Conservation (phyloP, 2,113 vertebrate species). For the Calidris pugnax region DNA sequence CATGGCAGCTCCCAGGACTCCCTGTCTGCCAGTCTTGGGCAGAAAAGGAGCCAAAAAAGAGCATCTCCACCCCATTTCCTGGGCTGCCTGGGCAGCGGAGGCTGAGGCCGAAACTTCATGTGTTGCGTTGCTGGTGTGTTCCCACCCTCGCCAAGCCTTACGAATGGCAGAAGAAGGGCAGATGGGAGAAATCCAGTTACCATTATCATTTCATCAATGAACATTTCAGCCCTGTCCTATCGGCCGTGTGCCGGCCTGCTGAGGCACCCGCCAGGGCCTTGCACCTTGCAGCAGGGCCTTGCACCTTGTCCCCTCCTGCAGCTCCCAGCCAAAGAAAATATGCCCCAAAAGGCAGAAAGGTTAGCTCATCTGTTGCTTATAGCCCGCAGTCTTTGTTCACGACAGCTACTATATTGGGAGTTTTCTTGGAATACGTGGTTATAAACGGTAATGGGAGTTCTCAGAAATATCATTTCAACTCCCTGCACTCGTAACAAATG, state of each 20-base stretch:
- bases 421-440: constrained; percentile 37
- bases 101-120: neutral
- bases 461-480: constrained; percentile 7
- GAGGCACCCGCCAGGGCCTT: fast-evolving
- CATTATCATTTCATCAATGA: fast-evolving
- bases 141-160: fast-evolving
- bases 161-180: fast-evolving
- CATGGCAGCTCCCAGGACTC: fast-evolving
- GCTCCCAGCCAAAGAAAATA: neutral
- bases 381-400: neutral
- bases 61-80: fast-evolving
- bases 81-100: neutral
- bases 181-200: neutral
- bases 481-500: neutral
- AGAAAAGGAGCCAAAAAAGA: neutral
- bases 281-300: neutral
- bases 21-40: neutral
- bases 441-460: neutral
- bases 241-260: fast-evolving
- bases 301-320: neutral
- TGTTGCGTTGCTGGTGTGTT: fast-evolving
- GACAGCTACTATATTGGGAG: neutral
- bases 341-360: neutral
- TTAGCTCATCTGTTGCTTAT: neutral
- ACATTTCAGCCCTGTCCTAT: neutral